Evolutionary conservation across 2,113 vertebrate species (phyloP).

Genomic region (Takifugu flavidus): DNA sequence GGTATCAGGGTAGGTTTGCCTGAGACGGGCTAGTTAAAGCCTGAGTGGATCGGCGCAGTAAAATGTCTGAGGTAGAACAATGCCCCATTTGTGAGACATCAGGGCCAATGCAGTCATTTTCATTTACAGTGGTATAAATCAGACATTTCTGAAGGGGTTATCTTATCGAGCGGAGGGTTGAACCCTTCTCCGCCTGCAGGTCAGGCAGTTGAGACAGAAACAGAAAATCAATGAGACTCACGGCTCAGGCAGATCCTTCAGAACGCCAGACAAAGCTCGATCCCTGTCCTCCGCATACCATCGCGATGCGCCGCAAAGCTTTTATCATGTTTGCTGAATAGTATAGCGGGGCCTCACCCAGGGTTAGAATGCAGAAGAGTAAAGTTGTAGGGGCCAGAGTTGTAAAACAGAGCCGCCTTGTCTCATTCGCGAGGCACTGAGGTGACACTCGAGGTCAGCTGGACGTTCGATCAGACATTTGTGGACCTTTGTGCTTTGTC

Average conservation of each 20-base stretch:
- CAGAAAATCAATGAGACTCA: slow-evolving; percentile 26
- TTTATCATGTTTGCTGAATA: slow-evolving; percentile 42
- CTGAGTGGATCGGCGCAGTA: not conserved
- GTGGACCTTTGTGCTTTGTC: slow-evolving; percentile 1
- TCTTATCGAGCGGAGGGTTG: slow-evolving; percentile 3
- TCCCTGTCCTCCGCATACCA: slow-evolving; percentile 3
- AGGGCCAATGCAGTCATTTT: not conserved
- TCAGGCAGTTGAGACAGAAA: not conserved
- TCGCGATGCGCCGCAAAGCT: not conserved
- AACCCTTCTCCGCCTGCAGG: not conserved
- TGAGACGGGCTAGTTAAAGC: slow-evolving; percentile 11
- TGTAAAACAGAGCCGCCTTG: slow-evolving; percentile 39
- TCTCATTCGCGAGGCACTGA: slow-evolving; percentile 31
- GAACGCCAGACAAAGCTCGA: slow-evolving; percentile 16
- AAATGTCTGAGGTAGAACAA: not conserved
- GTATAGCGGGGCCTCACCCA: slow-evolving; percentile 37
- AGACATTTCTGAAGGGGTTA: not conserved
- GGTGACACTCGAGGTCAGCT: slow-evolving; percentile 22
- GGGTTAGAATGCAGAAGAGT: slow-evolving; percentile 24
- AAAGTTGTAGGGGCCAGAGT: slow-evolving; percentile 5
- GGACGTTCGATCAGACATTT: slow-evolving; percentile 23
- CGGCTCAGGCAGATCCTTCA: not conserved
- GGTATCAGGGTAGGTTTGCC: not conserved
- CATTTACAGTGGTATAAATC: not conserved
- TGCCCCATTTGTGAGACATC: slow-evolving; percentile 10